Evolutionary conservation across 2,888 invertebrate species (phyloP), one percentile per base, ranked within the genome.

Genomic region (Patella ulyssiponensis): DNA sequence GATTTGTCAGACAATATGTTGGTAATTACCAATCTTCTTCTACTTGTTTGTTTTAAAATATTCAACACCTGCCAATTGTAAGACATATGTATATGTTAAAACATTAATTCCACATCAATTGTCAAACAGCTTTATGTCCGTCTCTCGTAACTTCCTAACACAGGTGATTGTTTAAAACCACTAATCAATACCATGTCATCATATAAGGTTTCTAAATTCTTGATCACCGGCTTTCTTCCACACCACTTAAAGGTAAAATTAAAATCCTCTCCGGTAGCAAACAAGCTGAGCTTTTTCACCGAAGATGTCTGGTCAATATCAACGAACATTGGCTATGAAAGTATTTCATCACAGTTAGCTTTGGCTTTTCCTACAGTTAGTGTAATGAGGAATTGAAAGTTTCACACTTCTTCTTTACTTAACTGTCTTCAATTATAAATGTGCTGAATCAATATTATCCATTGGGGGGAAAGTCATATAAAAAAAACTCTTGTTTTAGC

Each of bases 31-130:
- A 64, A 64, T 64, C 64, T 64, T 64, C 14, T 20, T 20, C 23
- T 20, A 11, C 20, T 23, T 23, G 20, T 64, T 64, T 64, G 20
- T 23, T 23, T 64, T 64, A 64, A 64, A 23, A 64, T 64, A 64
- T 64, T 14, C 20, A 64, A 20, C 64, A 64, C 64, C 64, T 64
- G 64, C 23, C 23, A 44, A 23, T 64, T 20, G 64, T 64, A 23
- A 23, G 23, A 20, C 20, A 64, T 23, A 64, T 64, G 14, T 64
- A 23, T 64, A 64, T 64, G 64, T 23, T 64, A 23, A 64, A 64
- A 64, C 64, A 64, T 64, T 64, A 64, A 64, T 64, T 64, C 64
- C 64, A 64, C 64, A 23, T 64, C 64, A 64, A 64, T 64, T 64
- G 64, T 64, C 23, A 64, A 64, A 64, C 64, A 64, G 64, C 64